phyloP scores from a whole-genome alignment of 2,888 invertebrate genomes.

The Acronicta leporina region DNA sequence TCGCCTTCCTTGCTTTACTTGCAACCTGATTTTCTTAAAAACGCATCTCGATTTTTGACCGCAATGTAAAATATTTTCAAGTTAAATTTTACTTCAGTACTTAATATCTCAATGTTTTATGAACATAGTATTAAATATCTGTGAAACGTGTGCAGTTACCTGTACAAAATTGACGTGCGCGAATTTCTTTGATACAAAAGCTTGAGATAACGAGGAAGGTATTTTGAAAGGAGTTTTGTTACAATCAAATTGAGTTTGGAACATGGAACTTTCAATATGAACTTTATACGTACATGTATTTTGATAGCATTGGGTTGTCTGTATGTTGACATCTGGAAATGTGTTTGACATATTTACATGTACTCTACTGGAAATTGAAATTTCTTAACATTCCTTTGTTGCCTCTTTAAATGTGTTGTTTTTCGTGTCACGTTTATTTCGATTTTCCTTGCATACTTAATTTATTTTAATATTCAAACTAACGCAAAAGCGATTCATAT shows the following conservation, averaged over 20 bases:
- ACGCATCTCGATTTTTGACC: neutral
- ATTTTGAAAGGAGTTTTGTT: constrained; percentile 32
- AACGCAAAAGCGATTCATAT: constrained; percentile 25
- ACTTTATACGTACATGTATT: neutral
- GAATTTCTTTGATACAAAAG: constrained; percentile 41
- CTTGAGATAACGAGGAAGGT: constrained; percentile 27
- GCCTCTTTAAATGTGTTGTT: too few relatives aligned
- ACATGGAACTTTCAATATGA: constrained; percentile 10
- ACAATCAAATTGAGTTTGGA: constrained; percentile 37
- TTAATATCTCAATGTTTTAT: neutral
- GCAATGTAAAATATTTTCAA: neutral
- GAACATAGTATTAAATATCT: constrained; percentile 23
- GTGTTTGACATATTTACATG: neutral
- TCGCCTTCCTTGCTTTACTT: too few relatives aligned
- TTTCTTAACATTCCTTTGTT: too few relatives aligned
- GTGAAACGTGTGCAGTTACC: constrained; percentile 35
- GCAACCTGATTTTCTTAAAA: too few relatives aligned
- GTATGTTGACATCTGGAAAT: neutral
- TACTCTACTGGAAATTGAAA: too few relatives aligned
- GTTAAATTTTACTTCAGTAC: neutral
- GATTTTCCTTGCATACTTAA: too few relatives aligned
- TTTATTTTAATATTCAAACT: neutral
- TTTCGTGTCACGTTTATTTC: too few relatives aligned
- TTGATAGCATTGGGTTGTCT: neutral
- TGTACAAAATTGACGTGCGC: constrained; percentile 38